Evolutionary conservation across 1,140 invertebrate species (phyloP), one percentile per base, ranked within the genome.

Genomic region (Colletes latitarsis): DNA sequence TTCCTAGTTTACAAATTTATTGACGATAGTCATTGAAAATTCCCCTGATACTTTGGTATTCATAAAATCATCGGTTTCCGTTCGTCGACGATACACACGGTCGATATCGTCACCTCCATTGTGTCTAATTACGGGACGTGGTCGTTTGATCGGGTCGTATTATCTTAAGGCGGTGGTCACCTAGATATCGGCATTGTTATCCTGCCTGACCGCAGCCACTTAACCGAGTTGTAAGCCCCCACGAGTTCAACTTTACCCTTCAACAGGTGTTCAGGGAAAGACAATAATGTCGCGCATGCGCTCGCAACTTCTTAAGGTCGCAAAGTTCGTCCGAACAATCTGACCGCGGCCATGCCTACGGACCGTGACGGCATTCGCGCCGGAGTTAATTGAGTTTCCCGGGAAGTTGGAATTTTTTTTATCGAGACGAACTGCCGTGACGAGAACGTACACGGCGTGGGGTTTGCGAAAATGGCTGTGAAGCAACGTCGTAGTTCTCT

Each of bases 211-310:
- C 90, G 88, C 91, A 92, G 90, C 92, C 89, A 92, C 89, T 92
- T 91, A 93, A 91, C 89, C 90, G 86, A 89, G 82, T 88, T 85
- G 88, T 91, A 90, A 91, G 89, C 88, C 85, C 82, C 83, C 86
- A 88, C 88, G 89, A 93, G 91, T 91, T 92, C 87, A 90, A 90
- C 90, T 92, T 91, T 80, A 89, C 87, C 89, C 91, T 93, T 93
- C 93, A 93, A 93, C 93, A 93, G 93, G 93, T 93, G 93, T 93
- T 93, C 91, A 93, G 89, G 92, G 89, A 93, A 93, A 93, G 93
- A 93, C 92, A 93, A 93, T 93, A 93, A 92, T 92, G 91, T 92
- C 86, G 91, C 92, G 93, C 92, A 92, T 88, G 93, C 93, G 93
- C 89, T 70, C 69, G 78, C 58, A 91, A 92, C 89, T 91, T 92